Percentiles rank a stretch among this genome's conserved stretches.
Conservation (phyloP, 2,113 vertebrate genomes). For the Pardalotus punctatus region DNA sequence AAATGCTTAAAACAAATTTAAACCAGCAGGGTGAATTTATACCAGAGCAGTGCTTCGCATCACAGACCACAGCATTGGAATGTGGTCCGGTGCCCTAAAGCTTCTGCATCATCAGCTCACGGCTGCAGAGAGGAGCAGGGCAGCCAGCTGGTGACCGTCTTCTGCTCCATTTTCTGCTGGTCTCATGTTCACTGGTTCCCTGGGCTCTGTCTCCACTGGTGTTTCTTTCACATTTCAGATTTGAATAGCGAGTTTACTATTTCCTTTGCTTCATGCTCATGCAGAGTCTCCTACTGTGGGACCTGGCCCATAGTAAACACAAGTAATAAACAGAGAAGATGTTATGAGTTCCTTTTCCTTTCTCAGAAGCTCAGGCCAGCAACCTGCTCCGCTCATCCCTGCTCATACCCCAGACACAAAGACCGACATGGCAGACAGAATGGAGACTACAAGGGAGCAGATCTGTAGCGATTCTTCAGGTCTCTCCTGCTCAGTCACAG, state of each 20-base stretch:
- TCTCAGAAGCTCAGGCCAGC: not conserved
- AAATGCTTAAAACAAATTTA: not conserved
- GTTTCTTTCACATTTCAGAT: not conserved
- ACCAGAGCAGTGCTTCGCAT: not conserved
- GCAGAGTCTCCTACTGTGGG: not conserved
- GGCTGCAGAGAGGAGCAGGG: not conserved
- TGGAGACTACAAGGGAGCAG: not conserved
- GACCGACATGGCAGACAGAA: not conserved
- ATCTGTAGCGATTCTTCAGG: rapidly evolving
- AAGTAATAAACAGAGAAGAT: not conserved
- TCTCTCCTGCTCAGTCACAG: not conserved
- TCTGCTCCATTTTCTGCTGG: not conserved
- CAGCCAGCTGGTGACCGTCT: not conserved
- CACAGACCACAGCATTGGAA: not conserved
- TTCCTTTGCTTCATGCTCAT: not conserved
- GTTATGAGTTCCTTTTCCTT: not conserved
- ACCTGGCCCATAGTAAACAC: not conserved
- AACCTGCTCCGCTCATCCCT: not conserved
- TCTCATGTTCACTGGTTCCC: not conserved
- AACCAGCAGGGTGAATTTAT: not conserved
- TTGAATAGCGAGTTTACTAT: not conserved
- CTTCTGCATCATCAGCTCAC: not conserved
- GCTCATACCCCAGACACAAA: not conserved
- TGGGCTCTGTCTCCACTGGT: not conserved
- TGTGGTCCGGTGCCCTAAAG: not conserved